Percentiles rank a stretch among this genome's conserved stretches.
phyloP scores from a whole-genome alignment of 2,888 invertebrate genomes.

The Hyalella azteca region DNA sequence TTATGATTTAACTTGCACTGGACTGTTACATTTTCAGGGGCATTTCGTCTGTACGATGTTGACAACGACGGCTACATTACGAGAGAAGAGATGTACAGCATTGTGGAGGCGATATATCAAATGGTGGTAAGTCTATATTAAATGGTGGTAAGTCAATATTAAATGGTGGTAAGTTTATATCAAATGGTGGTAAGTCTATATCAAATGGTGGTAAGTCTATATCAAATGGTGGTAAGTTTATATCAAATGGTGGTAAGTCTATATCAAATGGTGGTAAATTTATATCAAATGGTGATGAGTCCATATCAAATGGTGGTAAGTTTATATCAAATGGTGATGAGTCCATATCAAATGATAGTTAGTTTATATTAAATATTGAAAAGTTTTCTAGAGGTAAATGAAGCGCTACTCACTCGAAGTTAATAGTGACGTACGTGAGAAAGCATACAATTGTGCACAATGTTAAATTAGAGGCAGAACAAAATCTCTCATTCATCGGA shows the following conservation, averaged over 20 bases:
- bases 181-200: neutral
- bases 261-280: neutral
- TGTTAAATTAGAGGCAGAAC: too few relatives aligned
- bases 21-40: too few relatives aligned
- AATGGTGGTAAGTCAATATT: conserved; percentile 51
- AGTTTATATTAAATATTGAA: too few relatives aligned
- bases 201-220: neutral
- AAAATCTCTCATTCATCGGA: too few relatives aligned
- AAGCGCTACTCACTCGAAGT: too few relatives aligned
- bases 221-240: neutral
- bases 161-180: conserved; percentile 51
- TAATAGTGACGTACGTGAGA: too few relatives aligned
- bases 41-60: conserved; percentile 92
- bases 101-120: conserved; percentile 95
- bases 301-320: conserved; percentile 13
- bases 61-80: conserved; percentile 96
- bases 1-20: too few relatives aligned
- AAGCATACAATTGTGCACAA: too few relatives aligned
- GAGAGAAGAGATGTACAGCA: conserved; percentile 94
- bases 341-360: too few relatives aligned
- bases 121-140: conserved; percentile 82
- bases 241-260: neutral
- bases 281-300: neutral
- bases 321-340: conserved; percentile 2
- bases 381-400: too few relatives aligned